phyloP scores from a whole-genome alignment of 2,888 invertebrate species.

The Tachystola acroxantha region DNA sequence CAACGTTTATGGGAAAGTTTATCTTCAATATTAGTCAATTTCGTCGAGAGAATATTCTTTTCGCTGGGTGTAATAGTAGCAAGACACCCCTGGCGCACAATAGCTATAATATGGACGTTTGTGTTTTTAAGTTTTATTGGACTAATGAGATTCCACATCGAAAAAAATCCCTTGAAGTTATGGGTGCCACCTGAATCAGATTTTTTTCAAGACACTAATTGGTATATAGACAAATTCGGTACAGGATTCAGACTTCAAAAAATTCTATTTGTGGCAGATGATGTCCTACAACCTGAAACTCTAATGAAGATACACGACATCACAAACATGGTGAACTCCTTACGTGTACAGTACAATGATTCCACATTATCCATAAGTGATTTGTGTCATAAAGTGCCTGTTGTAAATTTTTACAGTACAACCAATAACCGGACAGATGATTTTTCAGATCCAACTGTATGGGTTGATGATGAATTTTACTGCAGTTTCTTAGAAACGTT shows the following conservation, averaged over 20 bases:
- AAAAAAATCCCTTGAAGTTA: constrained; percentile 85
- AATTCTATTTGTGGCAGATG: constrained; percentile 80
- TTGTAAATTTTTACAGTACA: constrained; percentile 53
- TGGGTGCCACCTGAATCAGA: constrained; percentile 87
- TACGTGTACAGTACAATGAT: constrained; percentile 42
- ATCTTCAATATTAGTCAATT: constrained; percentile 58
- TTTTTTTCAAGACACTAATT: constrained; percentile 83
- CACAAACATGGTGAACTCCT: constrained; percentile 63
- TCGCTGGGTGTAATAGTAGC: constrained; percentile 81
- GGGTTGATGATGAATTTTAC: constrained; percentile 77
- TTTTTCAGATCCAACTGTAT: constrained; percentile 76
- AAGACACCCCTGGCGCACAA: constrained; percentile 78
- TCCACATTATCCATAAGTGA: constrained; percentile 40
- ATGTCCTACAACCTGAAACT: constrained; percentile 81
- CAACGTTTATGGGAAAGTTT: constrained; percentile 63
- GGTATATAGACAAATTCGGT: constrained; percentile 83
- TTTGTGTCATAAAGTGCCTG: constrained; percentile 65
- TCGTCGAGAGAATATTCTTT: constrained; percentile 63
- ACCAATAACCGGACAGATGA: constrained; percentile 34
- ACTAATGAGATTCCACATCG: constrained; percentile 81
- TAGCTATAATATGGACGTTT: constrained; percentile 73
- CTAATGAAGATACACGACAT: constrained; percentile 73
- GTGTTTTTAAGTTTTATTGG: constrained; percentile 80
- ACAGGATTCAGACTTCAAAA: constrained; percentile 80
- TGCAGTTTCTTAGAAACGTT: constrained; percentile 81